Conservation (phyloP, 2,113 vertebrate species). For the Phaethon lepturus region DNA sequence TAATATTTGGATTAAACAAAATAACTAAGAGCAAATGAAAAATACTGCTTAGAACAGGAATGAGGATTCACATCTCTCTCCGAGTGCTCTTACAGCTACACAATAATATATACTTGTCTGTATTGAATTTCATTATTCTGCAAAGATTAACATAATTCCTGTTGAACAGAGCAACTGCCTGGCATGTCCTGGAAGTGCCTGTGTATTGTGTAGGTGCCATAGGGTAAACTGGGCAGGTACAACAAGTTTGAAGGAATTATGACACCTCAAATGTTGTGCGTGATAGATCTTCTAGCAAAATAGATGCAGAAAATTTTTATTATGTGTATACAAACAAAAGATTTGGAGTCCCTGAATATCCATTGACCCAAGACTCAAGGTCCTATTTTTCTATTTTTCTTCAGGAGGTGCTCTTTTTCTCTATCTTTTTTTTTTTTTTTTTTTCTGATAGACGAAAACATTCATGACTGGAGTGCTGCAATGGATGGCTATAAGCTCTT, state of each 20-base stretch:
- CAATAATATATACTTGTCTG: neutral
- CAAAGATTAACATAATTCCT: neutral
- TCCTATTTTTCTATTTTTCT: no score
- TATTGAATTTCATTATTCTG: neutral
- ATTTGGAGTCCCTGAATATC: neutral
- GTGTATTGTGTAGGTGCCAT: neutral
- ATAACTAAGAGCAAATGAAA: neutral
- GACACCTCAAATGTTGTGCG: neutral
- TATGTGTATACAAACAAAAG: neutral
- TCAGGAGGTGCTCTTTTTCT: no score
- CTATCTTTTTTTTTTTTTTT: no score
- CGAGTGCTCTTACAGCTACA: neutral
- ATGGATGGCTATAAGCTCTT: no score
- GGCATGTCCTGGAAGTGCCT: neutral
- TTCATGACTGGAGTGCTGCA: no score
- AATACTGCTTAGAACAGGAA: neutral
- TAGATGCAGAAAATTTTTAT: neutral
- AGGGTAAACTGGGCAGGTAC: neutral
- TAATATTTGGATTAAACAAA: neutral
- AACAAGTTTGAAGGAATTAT: neutral
- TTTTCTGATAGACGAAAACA: no score
- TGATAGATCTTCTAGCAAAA: neutral
- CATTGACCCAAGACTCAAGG: rapidly evolving
- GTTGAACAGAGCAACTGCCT: neutral
- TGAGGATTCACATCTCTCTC: neutral